Conservation (phyloP, 2,888 invertebrate species). For the Lasioglossum calceatum region DNA sequence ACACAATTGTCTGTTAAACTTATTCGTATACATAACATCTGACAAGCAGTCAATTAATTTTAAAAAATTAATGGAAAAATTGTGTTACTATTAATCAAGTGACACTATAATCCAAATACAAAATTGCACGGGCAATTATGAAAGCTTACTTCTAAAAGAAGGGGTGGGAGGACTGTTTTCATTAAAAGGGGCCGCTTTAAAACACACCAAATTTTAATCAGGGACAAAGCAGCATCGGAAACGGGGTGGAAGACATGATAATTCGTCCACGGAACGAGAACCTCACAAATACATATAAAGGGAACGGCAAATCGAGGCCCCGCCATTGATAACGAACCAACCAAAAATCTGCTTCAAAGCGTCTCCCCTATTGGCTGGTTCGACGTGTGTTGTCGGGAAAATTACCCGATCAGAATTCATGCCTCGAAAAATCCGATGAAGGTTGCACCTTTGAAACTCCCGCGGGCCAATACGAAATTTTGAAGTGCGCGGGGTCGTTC, state of each 20-base stretch:
- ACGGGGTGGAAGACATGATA: constrained; percentile 4
- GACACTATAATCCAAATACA: not conserved
- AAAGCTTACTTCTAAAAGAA: no score
- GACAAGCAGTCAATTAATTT: not conserved
- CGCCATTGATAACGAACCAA: constrained; percentile 52
- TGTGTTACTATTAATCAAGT: not conserved
- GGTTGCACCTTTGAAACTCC: constrained; percentile 40
- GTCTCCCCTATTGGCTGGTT: constrained; percentile 2
- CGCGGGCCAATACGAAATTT: not conserved
- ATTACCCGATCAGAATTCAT: constrained; percentile 48
- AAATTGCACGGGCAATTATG: not conserved
- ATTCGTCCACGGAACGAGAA: not conserved
- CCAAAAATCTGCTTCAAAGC: constrained; percentile 48
- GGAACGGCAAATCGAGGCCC: constrained; percentile 28
- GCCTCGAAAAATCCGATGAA: constrained; percentile 48
- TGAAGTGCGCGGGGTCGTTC: constrained; percentile 10
- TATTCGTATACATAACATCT: no score
- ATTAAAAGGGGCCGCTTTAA: constrained; percentile 13
- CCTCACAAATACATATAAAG: constrained; percentile 22
- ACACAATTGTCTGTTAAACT: not conserved
- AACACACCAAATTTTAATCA: constrained; percentile 37
- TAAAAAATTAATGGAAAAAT: not conserved
- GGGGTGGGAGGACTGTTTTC: not conserved
- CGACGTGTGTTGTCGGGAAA: constrained; percentile 20
- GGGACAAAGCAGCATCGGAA: not conserved